Conservation (phyloP, 2,113 vertebrate species). For the Callopanchax toddi region DNA sequence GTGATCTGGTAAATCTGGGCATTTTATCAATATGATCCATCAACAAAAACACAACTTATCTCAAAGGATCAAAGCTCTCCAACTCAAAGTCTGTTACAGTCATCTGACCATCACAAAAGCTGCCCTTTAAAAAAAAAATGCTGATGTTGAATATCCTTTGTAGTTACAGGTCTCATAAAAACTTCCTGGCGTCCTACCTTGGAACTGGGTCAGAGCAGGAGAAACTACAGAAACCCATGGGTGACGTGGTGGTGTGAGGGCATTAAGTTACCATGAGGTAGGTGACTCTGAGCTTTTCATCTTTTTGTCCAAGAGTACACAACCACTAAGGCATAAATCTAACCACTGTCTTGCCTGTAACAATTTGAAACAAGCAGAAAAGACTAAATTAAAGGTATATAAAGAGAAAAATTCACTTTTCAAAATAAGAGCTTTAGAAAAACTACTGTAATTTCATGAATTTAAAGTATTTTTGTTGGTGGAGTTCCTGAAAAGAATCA, state of each 20-base stretch:
- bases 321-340: too few species aligned
- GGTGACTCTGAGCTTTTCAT: constrained; percentile 1
- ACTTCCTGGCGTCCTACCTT: constrained; percentile 75
- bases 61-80: background rate
- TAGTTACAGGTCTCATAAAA: constrained; percentile 79
- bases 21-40: background rate
- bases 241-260: constrained; percentile 62
- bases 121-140: background rate
- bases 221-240: constrained; percentile 67
- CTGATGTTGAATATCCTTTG: constrained; percentile 26
- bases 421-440: constrained; percentile 2
- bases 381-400: background rate
- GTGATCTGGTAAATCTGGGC: background rate
- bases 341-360: too few species aligned
- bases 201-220: constrained; percentile 70
- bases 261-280: constrained; percentile 33
- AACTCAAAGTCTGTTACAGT: background rate
- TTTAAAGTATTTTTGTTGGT: too few species aligned
- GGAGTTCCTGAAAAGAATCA: too few species aligned
- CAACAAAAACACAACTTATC: background rate
- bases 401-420: too few species aligned
- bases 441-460: too few species aligned
- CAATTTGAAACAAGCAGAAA: background rate
- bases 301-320: background rate
- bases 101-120: constrained; percentile 10